Conservation (phyloP, 2,888 invertebrate species). For the Spisula subtruncata region DNA sequence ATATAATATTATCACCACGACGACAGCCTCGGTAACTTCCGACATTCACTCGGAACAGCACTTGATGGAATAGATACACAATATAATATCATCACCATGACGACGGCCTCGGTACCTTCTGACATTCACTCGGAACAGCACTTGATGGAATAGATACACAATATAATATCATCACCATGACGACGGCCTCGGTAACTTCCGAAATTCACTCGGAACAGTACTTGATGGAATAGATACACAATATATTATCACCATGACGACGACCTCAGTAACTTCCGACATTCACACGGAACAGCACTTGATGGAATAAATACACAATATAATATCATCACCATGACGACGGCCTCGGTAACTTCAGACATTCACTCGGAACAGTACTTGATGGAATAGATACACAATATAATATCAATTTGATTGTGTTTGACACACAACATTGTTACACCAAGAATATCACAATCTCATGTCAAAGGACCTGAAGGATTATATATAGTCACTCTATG, state of each 20-base stretch:
- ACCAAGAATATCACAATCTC: background rate
- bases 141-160: background rate
- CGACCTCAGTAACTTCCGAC: background rate
- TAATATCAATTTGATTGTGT: background rate
- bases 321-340: background rate
- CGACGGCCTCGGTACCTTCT: background rate
- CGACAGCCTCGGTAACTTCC: background rate
- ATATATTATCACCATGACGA: no score
- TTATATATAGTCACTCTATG: background rate
- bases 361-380: background rate
- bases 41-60: background rate
- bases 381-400: background rate
- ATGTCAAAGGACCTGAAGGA: constrained; percentile 3
- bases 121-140: background rate
- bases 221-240: background rate
- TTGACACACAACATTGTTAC: background rate
- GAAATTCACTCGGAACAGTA: background rate
- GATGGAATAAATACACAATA: background rate
- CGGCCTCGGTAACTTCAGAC: background rate
- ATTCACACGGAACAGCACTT: background rate
- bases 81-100: no score
- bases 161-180: no score
- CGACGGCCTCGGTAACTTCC: background rate
- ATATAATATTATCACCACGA: background rate
- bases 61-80: background rate